A percentile compares a stretch with the other conserved stretches of the same genome.
These are phyloP conservation scores for Seriola aureovittata DNA, from an alignment of 2,113 vertebrate species.

Conservation along the genomic window DNA sequence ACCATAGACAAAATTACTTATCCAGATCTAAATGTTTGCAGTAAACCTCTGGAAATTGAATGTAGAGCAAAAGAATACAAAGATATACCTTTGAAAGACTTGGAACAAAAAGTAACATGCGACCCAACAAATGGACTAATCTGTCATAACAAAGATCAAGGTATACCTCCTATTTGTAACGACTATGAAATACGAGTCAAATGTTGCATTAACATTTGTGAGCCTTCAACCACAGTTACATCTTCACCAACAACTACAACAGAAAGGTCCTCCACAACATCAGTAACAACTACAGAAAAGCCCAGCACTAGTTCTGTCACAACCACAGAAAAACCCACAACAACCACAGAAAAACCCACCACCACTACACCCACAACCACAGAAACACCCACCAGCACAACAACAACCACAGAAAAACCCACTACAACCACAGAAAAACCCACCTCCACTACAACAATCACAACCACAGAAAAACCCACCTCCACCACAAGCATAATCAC, in stretches of 20 bases:
- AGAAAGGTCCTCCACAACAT: neutral
- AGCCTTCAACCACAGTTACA: neutral
- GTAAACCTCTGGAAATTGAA: conserved; percentile 43
- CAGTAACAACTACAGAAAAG: neutral
- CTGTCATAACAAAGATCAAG: conserved; percentile 73
- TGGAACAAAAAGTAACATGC: conserved; percentile 57
- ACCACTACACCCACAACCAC: too few species aligned
- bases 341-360: neutral
- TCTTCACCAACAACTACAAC: too few species aligned
- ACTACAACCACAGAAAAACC: too few species aligned
- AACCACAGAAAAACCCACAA: neutral
- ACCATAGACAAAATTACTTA: conserved; percentile 11
- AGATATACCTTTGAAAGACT: fast-evolving
- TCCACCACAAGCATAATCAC: too few species aligned
- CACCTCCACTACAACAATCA: too few species aligned
- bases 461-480: too few species aligned
- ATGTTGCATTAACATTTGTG: conserved; percentile 47
- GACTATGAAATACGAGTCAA: conserved; percentile 66
- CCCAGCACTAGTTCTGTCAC: neutral
- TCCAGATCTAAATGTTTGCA: conserved; percentile 28
- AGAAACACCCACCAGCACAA: too few species aligned
- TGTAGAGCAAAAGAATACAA: neutral
- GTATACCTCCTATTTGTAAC: neutral
- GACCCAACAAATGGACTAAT: conserved; percentile 45
- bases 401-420: too few species aligned